phyloP scores from a whole-genome alignment of 2,797 vertebrate species.

The Pangasius krempfi region DNA sequence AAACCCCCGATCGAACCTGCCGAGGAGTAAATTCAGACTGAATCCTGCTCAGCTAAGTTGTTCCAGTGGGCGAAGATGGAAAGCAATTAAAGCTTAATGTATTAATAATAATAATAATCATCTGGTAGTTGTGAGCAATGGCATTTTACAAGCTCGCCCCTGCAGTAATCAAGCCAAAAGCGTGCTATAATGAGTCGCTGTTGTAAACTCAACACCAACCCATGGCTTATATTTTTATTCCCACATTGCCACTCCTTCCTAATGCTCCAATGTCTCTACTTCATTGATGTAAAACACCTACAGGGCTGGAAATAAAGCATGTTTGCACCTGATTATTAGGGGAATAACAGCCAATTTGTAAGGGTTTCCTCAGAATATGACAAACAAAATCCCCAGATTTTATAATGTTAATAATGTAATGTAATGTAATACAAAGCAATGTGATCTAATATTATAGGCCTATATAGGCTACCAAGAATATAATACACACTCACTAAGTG shows the following conservation, averaged over 20 bases:
- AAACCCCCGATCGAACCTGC: constrained; percentile 35
- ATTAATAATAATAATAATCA: constrained; percentile 46
- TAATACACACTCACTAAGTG: background rate
- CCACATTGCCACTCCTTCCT: constrained; percentile 52
- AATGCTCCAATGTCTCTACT: constrained; percentile 50
- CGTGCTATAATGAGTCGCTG: constrained; percentile 52
- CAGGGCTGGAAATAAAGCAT: constrained; percentile 43
- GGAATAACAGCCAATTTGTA: constrained; percentile 27
- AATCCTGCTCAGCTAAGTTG: constrained; percentile 40
- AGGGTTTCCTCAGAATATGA: constrained; percentile 27
- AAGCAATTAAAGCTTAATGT: constrained; percentile 51
- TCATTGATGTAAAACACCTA: constrained; percentile 54
- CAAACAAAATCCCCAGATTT: constrained; percentile 6
- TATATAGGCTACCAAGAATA: background rate
- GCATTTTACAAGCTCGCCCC: constrained; percentile 54
- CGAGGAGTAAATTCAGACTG: constrained; percentile 30
- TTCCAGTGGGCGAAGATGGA: constrained; percentile 52
- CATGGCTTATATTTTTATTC: constrained; percentile 57
- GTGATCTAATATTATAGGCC: background rate
- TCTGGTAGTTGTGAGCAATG: constrained; percentile 56
- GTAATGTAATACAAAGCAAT: background rate
- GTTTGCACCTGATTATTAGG: constrained; percentile 27
- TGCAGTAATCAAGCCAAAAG: constrained; percentile 51
- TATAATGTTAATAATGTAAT: constrained; percentile 14
- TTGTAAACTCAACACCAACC: constrained; percentile 46